phyloP scores from a whole-genome alignment of 1,140 invertebrate genomes.

The Hypothenemus hampei region DNA sequence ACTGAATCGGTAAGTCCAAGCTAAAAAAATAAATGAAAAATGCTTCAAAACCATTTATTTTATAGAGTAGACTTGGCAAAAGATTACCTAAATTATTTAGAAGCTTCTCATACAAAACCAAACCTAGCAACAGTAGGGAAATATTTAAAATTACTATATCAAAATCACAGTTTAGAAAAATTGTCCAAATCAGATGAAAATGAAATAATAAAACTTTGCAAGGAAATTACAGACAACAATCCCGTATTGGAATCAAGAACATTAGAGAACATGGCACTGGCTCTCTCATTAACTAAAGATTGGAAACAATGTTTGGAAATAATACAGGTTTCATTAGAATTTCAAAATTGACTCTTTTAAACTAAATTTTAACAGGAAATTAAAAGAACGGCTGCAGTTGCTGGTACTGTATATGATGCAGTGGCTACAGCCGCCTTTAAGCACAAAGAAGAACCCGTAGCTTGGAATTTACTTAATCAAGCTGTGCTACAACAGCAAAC shows the following conservation, averaged over 20 bases:
- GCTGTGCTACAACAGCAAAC: conserved; percentile 36
- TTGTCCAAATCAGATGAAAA: conserved; percentile 18
- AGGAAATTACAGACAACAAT: conserved; percentile 52
- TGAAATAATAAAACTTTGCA: conserved; percentile 32
- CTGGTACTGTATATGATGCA: conserved; percentile 44
- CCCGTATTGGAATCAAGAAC: conserved; percentile 53
- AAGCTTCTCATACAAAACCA: conserved; percentile 45
- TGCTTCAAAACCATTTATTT: conserved; percentile 45
- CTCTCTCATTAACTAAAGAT: conserved; percentile 55
- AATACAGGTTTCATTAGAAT: conserved; percentile 2
- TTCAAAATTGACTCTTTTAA: background rate
- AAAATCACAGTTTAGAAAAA: conserved; percentile 39
- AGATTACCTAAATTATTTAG: conserved; percentile 54
- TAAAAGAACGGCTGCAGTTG: conserved; percentile 44
- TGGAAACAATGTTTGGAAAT: conserved; percentile 59
- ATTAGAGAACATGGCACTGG: conserved; percentile 54
- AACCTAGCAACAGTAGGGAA: conserved; percentile 52
- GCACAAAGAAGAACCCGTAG: conserved; percentile 51
- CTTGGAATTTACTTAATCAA: conserved; percentile 50
- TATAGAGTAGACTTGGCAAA: conserved; percentile 50
- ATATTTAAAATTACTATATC: conserved; percentile 51
- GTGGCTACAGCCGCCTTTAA: conserved; percentile 53
- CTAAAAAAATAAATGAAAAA: no score
- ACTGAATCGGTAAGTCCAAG: no score
- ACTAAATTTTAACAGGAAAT: conserved; percentile 51